phyloP scores from a whole-genome alignment of 2,888 invertebrate genomes.

The Uloborus plumipes region DNA sequence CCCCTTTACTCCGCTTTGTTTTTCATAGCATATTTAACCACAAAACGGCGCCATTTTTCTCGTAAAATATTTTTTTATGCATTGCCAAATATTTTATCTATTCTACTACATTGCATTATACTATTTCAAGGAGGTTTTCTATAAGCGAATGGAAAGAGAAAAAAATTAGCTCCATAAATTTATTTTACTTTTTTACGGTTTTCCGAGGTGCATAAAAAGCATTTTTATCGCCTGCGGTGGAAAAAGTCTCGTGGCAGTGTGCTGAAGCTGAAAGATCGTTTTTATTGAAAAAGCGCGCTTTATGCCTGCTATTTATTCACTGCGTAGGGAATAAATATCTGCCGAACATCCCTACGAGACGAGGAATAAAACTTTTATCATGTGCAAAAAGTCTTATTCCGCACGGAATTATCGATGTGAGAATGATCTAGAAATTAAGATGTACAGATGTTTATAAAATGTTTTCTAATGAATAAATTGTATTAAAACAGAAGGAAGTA shows the following conservation, averaged over 20 bases:
- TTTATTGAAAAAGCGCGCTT: constrained; percentile 52
- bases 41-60: constrained; percentile 60
- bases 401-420: too few species aligned
- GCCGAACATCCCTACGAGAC: too few species aligned
- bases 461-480: too few species aligned
- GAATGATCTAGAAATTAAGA: too few species aligned
- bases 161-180: constrained; percentile 34
- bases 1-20: too few species aligned
- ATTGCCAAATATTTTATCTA: constrained; percentile 51
- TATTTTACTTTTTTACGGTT: constrained; percentile 59
- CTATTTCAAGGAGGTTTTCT: constrained; percentile 9
- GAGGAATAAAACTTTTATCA: too few species aligned
- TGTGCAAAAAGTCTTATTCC: too few species aligned
- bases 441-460: too few species aligned
- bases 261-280: constrained; percentile 12
- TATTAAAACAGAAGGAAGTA: too few species aligned
- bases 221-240: constrained; percentile 36
- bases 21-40: constrained; percentile 32
- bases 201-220: constrained; percentile 52
- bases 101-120: constrained; percentile 54
- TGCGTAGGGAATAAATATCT: constrained; percentile 32
- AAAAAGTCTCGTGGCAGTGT: too few species aligned
- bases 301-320: constrained; percentile 56
- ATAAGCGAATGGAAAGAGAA: constrained; percentile 8
- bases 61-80: constrained; percentile 57